Conservation (phyloP, 2,113 vertebrate species). For the Phodopus roborovskii region DNA sequence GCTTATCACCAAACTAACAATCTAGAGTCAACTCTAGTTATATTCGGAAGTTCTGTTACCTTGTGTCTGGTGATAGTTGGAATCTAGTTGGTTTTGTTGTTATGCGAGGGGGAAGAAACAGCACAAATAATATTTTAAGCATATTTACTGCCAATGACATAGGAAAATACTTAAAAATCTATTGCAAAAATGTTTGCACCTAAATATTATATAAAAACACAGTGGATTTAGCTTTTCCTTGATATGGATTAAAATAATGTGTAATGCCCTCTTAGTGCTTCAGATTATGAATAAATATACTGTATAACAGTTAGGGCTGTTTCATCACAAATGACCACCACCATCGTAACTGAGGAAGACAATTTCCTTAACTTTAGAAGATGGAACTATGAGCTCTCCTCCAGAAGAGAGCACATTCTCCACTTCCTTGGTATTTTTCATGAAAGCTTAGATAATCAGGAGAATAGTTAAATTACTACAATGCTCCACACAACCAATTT, state of each 20-base stretch:
- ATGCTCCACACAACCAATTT: neutral
- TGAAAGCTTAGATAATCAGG: neutral
- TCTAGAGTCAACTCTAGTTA: neutral
- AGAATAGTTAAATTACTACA: neutral
- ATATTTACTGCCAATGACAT: neutral
- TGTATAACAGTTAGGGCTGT: neutral
- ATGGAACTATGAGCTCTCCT: neutral
- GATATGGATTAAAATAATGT: neutral
- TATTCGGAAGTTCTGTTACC: neutral
- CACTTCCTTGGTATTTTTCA: neutral
- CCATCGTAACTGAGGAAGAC: neutral
- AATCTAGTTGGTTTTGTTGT: neutral
- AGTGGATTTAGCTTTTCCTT: neutral
- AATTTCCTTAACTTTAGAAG: neutral
- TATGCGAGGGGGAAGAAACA: neutral
- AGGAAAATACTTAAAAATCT: neutral
- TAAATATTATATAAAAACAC: neutral
- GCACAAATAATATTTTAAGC: neutral
- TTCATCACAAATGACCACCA: neutral
- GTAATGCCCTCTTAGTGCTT: neutral
- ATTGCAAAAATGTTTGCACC: neutral
- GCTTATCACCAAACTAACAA: neutral
- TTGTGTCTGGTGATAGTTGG: neutral
- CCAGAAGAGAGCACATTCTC: neutral
- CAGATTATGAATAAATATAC: neutral